These are phyloP conservation scores for Phalacrocorax carbo DNA, from an alignment of 2,113 vertebrate species.

Conservation along the genomic window DNA sequence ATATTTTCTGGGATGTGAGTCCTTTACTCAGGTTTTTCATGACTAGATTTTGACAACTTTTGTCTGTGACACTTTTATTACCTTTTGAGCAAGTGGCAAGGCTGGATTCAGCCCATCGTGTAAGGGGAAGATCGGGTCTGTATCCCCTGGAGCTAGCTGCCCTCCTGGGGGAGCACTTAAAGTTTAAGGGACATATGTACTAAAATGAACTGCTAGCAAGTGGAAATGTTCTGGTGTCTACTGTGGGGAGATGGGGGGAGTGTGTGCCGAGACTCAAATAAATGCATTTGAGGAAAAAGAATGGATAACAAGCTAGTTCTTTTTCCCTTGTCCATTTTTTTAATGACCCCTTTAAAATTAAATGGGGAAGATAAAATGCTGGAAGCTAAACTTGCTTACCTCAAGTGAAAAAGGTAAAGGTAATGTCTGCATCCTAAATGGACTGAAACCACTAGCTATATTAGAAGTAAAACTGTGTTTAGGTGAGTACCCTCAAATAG, in stretches of 20 bases:
- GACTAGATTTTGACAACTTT: not conserved
- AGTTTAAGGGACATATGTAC: fast-evolving
- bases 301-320: not conserved
- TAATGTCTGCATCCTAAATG: not conserved
- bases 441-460: not conserved
- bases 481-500: not conserved
- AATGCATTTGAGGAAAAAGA: not conserved
- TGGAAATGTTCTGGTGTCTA: not conserved
- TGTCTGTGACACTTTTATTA: not conserved
- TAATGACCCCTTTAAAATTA: not conserved
- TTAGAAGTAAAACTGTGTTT: not conserved
- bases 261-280: not conserved
- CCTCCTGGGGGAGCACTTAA: not conserved
- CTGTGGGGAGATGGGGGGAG: not conserved
- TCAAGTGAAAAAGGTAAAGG: not conserved
- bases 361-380: not conserved
- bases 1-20: not conserved
- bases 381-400: not conserved
- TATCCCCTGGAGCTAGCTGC: not conserved
- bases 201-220: not conserved
- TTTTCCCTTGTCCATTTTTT: not conserved
- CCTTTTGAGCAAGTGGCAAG: not conserved
- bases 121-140: not conserved
- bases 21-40: not conserved
- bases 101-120: not conserved